phyloP scores from a whole-genome alignment of 2,113 vertebrate species.

The Abramis brama region DNA sequence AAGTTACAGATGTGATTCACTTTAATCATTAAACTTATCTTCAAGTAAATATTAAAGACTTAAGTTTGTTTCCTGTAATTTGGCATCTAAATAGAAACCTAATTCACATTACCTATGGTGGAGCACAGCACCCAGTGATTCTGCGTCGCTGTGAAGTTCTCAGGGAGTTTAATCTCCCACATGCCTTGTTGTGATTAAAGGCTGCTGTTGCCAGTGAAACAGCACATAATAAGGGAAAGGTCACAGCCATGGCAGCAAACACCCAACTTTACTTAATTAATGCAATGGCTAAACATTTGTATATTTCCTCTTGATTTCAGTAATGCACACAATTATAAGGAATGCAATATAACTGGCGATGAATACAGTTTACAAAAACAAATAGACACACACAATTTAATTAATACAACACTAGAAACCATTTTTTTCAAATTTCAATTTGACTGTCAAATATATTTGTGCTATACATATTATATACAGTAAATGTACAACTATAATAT shows the following conservation, averaged over 20 bases:
- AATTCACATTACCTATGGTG: not conserved
- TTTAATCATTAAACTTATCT: not conserved
- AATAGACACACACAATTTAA: not conserved
- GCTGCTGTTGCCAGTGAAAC: conserved; percentile 13
- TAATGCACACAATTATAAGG: not conserved
- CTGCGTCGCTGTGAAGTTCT: not conserved
- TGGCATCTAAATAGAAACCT: not conserved
- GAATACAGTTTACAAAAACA: not conserved
- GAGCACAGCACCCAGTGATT: not conserved
- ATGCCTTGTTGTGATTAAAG: conserved; percentile 35
- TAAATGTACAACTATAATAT: too few relatives aligned
- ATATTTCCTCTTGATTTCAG: not conserved
- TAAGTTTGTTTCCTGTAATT: conserved; percentile 6
- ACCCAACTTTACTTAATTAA: not conserved
- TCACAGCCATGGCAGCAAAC: not conserved
- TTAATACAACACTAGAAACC: not conserved
- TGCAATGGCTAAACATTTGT: not conserved
- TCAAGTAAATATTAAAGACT: not conserved
- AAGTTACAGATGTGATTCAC: not conserved
- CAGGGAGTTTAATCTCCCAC: conserved; percentile 27
- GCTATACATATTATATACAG: too few relatives aligned
- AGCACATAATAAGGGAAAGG: conserved; percentile 1
- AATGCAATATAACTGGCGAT: not conserved
- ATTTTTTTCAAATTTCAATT: not conserved
- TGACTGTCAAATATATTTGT: not conserved